A percentile compares a stretch with the other conserved stretches of the same genome.
Evolutionary conservation across 1,140 invertebrate genomes (phyloP).

Genomic region (Ceratosolen solmsi): DNA sequence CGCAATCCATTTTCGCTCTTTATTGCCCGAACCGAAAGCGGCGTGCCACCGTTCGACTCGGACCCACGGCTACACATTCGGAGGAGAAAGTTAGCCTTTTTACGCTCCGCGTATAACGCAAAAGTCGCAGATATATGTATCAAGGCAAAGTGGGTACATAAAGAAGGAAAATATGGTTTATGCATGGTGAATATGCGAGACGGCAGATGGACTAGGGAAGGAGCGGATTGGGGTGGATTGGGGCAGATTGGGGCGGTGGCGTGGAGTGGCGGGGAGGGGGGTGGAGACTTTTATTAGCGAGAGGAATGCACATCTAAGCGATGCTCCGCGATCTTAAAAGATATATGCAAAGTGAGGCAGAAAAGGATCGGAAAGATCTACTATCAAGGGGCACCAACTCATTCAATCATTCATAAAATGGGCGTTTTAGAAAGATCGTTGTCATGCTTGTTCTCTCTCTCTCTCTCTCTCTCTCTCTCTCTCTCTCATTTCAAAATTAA

Average conservation of each 20-base stretch:
- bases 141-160: background rate
- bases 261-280: background rate
- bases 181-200: background rate
- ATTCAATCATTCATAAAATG: conserved; percentile 60
- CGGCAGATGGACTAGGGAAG: background rate
- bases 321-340: conserved; percentile 24
- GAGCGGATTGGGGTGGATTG: too few relatives aligned
- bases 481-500: conserved; percentile 46
- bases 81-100: background rate
- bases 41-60: background rate
- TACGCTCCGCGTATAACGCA: background rate
- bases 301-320: conserved; percentile 3
- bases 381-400: background rate
- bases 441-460: background rate
- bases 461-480: conserved; percentile 5
- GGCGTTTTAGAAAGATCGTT: conserved; percentile 54
- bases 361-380: conserved; percentile 2
- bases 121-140: conserved; percentile 6
- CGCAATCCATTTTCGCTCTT: conserved; percentile 17
- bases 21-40: background rate
- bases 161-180: conserved; percentile 29
- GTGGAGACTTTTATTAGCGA: conserved; percentile 26
- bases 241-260: too few relatives aligned
- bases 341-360: conserved; percentile 36
- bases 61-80: background rate